Base-by-base conservation (phyloP, 2,797 vertebrate species). In the Cryptoprocta ferox region DNA sequence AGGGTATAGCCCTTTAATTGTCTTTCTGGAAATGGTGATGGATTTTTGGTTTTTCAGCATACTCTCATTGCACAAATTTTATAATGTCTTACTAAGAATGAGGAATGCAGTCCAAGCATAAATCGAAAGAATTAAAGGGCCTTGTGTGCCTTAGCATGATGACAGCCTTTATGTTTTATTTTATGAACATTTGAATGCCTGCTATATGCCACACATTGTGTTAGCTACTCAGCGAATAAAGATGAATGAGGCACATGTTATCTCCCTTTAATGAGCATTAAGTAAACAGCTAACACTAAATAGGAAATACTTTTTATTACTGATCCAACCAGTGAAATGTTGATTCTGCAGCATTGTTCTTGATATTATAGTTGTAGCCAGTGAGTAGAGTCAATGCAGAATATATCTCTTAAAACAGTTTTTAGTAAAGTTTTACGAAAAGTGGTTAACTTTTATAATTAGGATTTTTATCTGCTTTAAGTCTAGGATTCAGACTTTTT, bases 301-400 rank as follows among this genome's bases (percentile, higher is more conserved):
- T 35, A 86, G 24, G 61, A 83, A 89, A 53, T 95, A 68, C 1
- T 84, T 95, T 95, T 92, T 89, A 70, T 70, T 89, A 82, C 21
- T 70, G 73, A 96, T 84, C 30, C 85, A 53, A 71, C 12, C 79
- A 93, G 61, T 56, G n/a, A 66, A 80, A 79, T 68, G 7, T 81
- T 90, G 28, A 66, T 94, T 96, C 63, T 94, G 10, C n/a, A 88
- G 13, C n/a, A 56, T 95, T 65, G 24, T 93, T 95, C 50, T 94
- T 92, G 90, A 59, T 95, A 63, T 76, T 63, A 1, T 92, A 80
- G 28, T 93, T 91, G n/a, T 75, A 82, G 35, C 5, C 21, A 97
- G 6, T 92, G 78, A 93, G 4, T 66, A 28, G 16, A 85, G 19
- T 81, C 71, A 85, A 89, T 63, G 0, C 73, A 73, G 37, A 81